These are phyloP conservation scores for Mesopsocus fuscifrons DNA, from an alignment of 2,888 invertebrate genomes.

Conservation along the genomic window DNA sequence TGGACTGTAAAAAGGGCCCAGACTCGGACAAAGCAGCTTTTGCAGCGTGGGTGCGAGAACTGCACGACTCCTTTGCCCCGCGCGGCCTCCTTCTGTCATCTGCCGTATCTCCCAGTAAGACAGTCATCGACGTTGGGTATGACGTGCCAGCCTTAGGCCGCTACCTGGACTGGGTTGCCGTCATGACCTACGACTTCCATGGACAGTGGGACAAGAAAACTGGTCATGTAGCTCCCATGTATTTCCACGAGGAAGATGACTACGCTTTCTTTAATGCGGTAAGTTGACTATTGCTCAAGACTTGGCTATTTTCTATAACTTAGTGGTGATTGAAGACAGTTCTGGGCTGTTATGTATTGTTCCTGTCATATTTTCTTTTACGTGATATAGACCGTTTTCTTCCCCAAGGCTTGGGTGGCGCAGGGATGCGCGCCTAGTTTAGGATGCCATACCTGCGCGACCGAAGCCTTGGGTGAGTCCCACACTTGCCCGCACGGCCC, in stretches of 20 bases:
- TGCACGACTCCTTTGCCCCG: slow-evolving; percentile 43
- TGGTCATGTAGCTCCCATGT: slow-evolving; percentile 74
- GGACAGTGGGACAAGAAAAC: slow-evolving; percentile 87
- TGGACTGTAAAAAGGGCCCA: slow-evolving; percentile 69
- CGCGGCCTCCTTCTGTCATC: slow-evolving; percentile 54
- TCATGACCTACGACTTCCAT: slow-evolving; percentile 84
- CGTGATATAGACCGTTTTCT: too few relatives aligned
- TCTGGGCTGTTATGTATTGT: too few relatives aligned
- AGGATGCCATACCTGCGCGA: too few relatives aligned
- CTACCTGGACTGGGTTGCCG: slow-evolving; percentile 74
- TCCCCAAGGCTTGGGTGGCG: too few relatives aligned
- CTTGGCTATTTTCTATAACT: too few relatives aligned
- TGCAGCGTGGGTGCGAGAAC: slow-evolving; percentile 49
- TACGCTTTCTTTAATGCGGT: slow-evolving; percentile 67
- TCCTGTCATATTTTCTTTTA: too few relatives aligned
- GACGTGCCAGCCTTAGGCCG: slow-evolving; percentile 55
- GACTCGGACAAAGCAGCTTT: slow-evolving; percentile 67
- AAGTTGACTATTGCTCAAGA: slow-evolving; percentile 21
- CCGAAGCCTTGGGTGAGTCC: too few relatives aligned
- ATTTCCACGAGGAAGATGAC: slow-evolving; percentile 64
- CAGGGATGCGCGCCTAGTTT: too few relatives aligned
- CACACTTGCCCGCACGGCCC: too few relatives aligned
- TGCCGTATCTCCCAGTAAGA: slow-evolving; percentile 75
- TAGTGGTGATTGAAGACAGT: too few relatives aligned
- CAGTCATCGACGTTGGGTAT: slow-evolving; percentile 67